phyloP scores from a whole-genome alignment of 2,113 vertebrate species.

The Xyliphius kryptos region DNA sequence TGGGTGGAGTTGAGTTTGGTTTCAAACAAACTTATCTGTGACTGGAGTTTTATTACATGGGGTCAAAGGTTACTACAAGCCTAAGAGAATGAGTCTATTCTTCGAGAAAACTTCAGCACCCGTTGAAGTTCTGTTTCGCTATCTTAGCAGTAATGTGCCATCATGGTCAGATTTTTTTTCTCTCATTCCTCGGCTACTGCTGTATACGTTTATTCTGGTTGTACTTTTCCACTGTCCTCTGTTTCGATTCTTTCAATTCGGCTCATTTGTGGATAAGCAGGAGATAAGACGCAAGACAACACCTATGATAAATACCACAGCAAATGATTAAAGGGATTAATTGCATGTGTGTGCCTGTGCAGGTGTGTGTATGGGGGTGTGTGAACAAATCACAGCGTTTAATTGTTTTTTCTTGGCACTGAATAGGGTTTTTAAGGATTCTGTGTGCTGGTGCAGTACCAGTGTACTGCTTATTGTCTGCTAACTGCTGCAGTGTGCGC shows the following conservation, averaged over 20 bases:
- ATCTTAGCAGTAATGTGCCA: background rate
- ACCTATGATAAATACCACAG: conserved; percentile 34
- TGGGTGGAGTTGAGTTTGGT: too few relatives aligned
- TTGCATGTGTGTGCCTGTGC: conserved; percentile 7
- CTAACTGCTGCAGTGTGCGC: conserved; percentile 31
- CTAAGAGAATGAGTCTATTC: too few relatives aligned
- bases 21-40: too few relatives aligned
- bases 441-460: conserved; percentile 32
- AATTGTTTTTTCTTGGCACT: background rate
- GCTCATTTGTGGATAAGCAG: conserved; percentile 27
- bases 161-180: conserved; percentile 1
- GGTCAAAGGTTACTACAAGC: too few relatives aligned
- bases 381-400: conserved; percentile 21
- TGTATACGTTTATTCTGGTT: conserved; percentile 19
- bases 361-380: too few relatives aligned
- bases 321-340: conserved; percentile 30
- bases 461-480: conserved; percentile 16
- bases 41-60: too few relatives aligned
- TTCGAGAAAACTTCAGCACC: too few relatives aligned
- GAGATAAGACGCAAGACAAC: conserved; percentile 30
- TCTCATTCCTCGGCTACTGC: conserved; percentile 2
- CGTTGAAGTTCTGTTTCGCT: background rate
- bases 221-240: conserved; percentile 24
- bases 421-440: conserved; percentile 22
- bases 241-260: conserved; percentile 3